These are phyloP conservation scores for Cyanoderma ruficeps DNA, from an alignment of 2,113 vertebrate genomes.

Conservation along the genomic window DNA sequence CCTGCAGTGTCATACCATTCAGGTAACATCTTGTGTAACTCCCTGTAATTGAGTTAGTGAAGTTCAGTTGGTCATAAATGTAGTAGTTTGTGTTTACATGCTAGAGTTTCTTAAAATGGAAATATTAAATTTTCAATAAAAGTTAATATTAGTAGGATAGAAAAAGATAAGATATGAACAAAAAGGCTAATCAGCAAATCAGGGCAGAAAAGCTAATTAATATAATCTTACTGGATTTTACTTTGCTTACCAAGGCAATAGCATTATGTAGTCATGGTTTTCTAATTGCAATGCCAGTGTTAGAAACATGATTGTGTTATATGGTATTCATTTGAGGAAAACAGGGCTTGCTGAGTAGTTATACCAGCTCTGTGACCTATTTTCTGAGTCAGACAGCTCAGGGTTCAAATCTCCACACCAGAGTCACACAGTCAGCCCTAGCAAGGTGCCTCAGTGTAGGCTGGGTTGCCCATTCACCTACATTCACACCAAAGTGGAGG, in stretches of 20 bases:
- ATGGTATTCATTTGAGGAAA: background rate
- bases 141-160: background rate
- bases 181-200: background rate
- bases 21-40: background rate
- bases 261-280: background rate
- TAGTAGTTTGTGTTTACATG: background rate
- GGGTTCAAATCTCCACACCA: background rate
- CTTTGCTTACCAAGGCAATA: background rate
- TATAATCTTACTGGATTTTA: background rate
- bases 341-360: background rate
- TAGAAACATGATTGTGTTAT: background rate
- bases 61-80: background rate
- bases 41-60: background rate
- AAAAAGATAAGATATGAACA: background rate
- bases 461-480: background rate
- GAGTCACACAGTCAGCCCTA: background rate
- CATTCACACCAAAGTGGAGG: background rate
- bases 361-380: background rate
- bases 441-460: background rate
- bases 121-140: background rate
- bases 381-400: background rate
- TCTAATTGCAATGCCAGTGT: background rate
- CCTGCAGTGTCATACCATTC: background rate
- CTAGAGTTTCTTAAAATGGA: background rate
- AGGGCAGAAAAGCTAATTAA: background rate